Base-by-base conservation (phyloP, 2,888 invertebrate species). In the Octodonta nipae region DNA sequence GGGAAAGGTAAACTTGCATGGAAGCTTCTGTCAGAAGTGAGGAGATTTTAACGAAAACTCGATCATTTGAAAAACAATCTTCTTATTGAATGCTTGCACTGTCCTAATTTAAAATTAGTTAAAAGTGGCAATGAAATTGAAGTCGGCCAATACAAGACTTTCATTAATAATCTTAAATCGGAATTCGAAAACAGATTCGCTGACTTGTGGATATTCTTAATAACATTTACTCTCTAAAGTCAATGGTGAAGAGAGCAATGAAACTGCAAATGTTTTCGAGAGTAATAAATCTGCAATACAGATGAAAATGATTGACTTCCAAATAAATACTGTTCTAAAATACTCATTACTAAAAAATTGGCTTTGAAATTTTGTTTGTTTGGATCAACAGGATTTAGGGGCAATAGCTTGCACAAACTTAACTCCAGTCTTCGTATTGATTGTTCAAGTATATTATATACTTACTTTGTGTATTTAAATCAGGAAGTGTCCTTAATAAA, bases 301-400 rank as follows among this genome's bases (percentile, higher is more conserved):
- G 27, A 32, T 32, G 26, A 13, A 32, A 26, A n/a, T 15, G 15
- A 24, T 31, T 15, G 31, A 33, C 5, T 33, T 33, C 22, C 33
- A 16, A 33, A 28, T 28, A 33, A 27, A 33, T 16, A 33, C 33
- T 12, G 33, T 33, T 20, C 17, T 27, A 22, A 33, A 33, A 33
- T 28, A 33, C 28, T 17, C 17, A 33, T 28, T 24, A 17, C 29
- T 7, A 20, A 10, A 24, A 28, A 29, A 22, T 20, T 33, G 7
- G 28, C 28, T 24, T 13, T 28, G 33, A 33, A 28, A 33, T 29
- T 28, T 28, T 15, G 28, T 20, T 13, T 28, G 29, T 22, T 33
- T 33, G 33, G 33, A 8, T 33, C 33, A 28, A 28, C 28, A 27
- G 14, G 32, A 33, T 28, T 33, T 28, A 27, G 28, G 27, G 33